Evolutionary conservation across 2,888 invertebrate genomes (phyloP), one percentile per base, ranked within the genome.

Genomic region (Agrypnus murinus): DNA sequence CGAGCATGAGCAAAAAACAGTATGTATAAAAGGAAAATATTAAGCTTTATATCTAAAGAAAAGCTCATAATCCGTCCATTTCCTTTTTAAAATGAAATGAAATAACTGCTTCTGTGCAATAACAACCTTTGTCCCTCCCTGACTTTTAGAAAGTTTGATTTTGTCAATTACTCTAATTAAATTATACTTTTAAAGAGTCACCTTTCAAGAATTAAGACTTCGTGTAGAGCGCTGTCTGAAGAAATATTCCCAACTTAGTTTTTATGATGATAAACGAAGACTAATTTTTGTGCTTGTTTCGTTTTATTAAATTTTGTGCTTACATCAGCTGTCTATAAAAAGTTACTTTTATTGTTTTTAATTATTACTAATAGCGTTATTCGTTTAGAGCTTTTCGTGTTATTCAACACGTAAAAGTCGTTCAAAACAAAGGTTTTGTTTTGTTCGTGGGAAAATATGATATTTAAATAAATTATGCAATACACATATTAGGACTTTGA

Each of bases 151-250:
- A 58, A 43, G 43, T 58, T 58, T 58, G 43, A 40, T 38, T 58
- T 43, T 43, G 58, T 43, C 40, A 58, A 58, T 58, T 58, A 58
- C 58, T 58, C 43, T 58, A 58, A 58, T 58, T 58, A 58, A 58
- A 58, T 58, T 58, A 43, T 58, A 58, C 43, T 43, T 43, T 58
- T 58, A 58, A 58, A 58, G 55, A 55, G 55, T 36, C 55, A 55
- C 36, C 55, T 55, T 55, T 55, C 36, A 55, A 36, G 19, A 36
- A 55, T 55, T 55, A 55, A 36, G 55, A 36, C 55, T 36, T 50
- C 55, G 17, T 36, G 55, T 36, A 55, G 10, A 36, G 17, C 36
- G n/a, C n/a, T 55, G 12, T 17, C 15, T 36, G 9, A 55, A 36
- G 34, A 36, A 55, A 55, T 55, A 36, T 17, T 34, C 19, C 55